phyloP scores from a whole-genome alignment of 2,113 vertebrate species.

The Entomyzon cyanotis region DNA sequence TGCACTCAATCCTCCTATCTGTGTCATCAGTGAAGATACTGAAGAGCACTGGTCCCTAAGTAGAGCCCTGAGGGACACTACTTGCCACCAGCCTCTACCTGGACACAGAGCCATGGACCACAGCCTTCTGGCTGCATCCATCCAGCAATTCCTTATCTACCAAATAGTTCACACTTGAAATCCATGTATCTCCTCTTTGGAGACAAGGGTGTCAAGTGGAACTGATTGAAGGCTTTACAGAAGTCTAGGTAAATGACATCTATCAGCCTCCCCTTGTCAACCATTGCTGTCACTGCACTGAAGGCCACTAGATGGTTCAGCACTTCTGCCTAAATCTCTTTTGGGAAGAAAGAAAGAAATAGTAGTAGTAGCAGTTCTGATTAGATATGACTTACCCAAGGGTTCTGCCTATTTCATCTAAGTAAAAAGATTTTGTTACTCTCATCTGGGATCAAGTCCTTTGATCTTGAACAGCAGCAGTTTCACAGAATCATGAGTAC shows the following conservation, averaged over 20 bases:
- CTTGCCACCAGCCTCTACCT: accelerated
- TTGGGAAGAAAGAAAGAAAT: background rate
- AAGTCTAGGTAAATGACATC: background rate
- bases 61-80: background rate
- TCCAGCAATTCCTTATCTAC: background rate
- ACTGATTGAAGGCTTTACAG: background rate
- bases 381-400: background rate
- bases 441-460: background rate
- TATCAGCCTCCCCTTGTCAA: background rate
- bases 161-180: background rate
- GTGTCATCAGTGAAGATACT: background rate
- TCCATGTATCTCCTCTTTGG: background rate
- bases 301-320: background rate
- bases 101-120: background rate
- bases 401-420: background rate
- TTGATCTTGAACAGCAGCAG: background rate
- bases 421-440: background rate
- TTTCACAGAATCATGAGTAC: background rate
- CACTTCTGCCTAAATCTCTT: background rate
- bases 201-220: background rate
- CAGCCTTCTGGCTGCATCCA: background rate
- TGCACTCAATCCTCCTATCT: background rate
- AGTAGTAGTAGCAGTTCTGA: background rate
- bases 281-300: background rate
- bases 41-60: background rate